Conservation (phyloP, 1,140 invertebrate genomes). For the Rhagoletis pomonella region DNA sequence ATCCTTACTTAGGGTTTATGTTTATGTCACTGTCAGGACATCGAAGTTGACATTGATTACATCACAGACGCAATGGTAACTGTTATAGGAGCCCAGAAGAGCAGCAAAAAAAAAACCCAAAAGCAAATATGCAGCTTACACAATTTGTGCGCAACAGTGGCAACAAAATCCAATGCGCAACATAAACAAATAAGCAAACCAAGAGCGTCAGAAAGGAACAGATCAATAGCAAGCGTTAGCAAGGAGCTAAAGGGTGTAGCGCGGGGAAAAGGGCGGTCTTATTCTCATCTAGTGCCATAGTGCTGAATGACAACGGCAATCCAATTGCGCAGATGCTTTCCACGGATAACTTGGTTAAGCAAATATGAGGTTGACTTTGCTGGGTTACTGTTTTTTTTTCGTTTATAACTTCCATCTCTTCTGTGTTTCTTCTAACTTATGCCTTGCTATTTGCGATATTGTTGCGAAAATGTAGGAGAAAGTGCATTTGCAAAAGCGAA, state of each 20-base stretch:
- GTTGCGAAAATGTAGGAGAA: background rate
- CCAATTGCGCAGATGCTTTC: constrained; percentile 46
- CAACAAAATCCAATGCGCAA: constrained; percentile 35
- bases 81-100: background rate
- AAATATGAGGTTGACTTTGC: constrained; percentile 52
- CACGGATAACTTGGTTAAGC: constrained; percentile 37
- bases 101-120: background rate
- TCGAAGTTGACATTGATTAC: constrained; percentile 45
- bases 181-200: constrained; percentile 33
- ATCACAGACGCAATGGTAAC: constrained; percentile 6
- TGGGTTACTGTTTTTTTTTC: no score
- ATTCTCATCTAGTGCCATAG: background rate
- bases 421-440: background rate
- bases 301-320: constrained; percentile 22
- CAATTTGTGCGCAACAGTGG: constrained; percentile 4
- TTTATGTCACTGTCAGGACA: constrained; percentile 32
- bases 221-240: background rate
- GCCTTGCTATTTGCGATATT: background rate
- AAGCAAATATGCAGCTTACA: background rate
- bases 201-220: constrained; percentile 23
- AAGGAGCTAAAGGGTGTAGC: background rate
- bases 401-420: background rate
- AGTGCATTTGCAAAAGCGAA: background rate
- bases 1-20: constrained; percentile 43
- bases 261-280: background rate